phyloP scores from a whole-genome alignment of 2,113 vertebrate genomes.

The Antechinus stuartii region DNA sequence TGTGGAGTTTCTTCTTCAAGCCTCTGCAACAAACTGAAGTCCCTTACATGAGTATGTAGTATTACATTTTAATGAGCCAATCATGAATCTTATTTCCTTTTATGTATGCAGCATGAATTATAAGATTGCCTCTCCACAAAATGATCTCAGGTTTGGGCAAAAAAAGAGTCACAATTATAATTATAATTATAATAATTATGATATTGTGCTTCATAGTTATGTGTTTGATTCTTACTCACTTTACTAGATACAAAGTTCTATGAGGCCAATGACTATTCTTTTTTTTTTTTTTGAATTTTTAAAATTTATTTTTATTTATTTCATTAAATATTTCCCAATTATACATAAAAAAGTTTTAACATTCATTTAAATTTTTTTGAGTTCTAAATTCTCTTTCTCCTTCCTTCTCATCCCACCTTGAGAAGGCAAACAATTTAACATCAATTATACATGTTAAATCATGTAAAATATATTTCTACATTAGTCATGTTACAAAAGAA shows the following conservation, averaged over 20 bases:
- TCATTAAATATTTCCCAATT: not conserved
- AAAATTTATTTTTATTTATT: not conserved
- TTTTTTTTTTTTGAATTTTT: not conserved
- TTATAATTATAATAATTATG: not conserved
- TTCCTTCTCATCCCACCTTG: not conserved
- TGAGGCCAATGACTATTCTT: not conserved
- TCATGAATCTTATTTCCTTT: not conserved
- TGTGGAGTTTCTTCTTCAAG: not conserved
- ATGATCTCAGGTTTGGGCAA: not conserved
- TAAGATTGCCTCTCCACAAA: not conserved
- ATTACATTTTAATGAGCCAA: not conserved
- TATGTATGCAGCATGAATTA: not conserved
- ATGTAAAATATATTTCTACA: not conserved
- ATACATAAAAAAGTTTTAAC: not conserved
- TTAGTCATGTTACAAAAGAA: not conserved
- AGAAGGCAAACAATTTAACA: not conserved
- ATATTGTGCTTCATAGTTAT: not conserved
- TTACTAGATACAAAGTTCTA: not conserved
- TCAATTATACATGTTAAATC: not conserved
- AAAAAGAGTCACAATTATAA: not conserved
- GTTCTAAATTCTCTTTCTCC: not conserved
- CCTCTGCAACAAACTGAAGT: not conserved
- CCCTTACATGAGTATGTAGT: not conserved
- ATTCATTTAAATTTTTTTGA: not conserved
- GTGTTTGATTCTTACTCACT: not conserved